A percentile compares a stretch with the other conserved stretches of the same genome.
Evolutionary conservation across 2,797 vertebrate species (phyloP).

Genomic region (Benthosema pterotum): DNA sequence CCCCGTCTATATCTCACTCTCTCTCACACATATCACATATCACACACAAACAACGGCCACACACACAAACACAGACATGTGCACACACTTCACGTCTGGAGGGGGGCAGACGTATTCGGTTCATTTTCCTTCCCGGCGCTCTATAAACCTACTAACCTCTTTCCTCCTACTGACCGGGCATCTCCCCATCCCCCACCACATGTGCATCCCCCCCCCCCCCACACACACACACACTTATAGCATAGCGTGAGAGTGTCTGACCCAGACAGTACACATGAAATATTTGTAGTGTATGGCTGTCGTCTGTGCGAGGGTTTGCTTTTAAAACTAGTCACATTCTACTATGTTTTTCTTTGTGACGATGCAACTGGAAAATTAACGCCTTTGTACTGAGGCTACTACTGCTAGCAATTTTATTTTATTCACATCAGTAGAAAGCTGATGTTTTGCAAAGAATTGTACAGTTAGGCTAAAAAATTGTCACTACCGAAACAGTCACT

Average conservation of each 20-base stretch:
- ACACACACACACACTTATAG: too few species aligned
- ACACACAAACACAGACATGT: background rate
- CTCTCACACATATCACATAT: background rate
- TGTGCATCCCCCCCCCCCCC: slow-evolving; percentile 30
- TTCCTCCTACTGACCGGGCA: slow-evolving; percentile 21
- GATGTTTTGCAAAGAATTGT: too few species aligned
- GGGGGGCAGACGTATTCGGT: slow-evolving; percentile 19
- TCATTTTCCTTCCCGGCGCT: slow-evolving; percentile 46
- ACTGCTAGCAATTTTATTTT: too few species aligned
- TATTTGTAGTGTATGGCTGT: background rate
- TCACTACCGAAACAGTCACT: too few species aligned
- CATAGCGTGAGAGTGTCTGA: slow-evolving; percentile 45
- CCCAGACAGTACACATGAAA: slow-evolving; percentile 36
- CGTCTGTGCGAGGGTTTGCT: too few species aligned
- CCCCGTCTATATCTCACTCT: background rate
- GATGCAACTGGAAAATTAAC: too few species aligned
- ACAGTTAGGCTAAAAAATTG: too few species aligned
- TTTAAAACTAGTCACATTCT: too few species aligned
- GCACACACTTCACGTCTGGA: background rate
- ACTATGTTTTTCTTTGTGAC: too few species aligned
- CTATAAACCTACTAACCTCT: slow-evolving; percentile 52
- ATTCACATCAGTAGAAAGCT: too few species aligned
- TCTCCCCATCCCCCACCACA: slow-evolving; percentile 54
- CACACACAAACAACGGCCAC: background rate
- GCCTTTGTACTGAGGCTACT: too few species aligned